phyloP scores from a whole-genome alignment of 2,888 invertebrate species.

The Oscheius onirici region DNA sequence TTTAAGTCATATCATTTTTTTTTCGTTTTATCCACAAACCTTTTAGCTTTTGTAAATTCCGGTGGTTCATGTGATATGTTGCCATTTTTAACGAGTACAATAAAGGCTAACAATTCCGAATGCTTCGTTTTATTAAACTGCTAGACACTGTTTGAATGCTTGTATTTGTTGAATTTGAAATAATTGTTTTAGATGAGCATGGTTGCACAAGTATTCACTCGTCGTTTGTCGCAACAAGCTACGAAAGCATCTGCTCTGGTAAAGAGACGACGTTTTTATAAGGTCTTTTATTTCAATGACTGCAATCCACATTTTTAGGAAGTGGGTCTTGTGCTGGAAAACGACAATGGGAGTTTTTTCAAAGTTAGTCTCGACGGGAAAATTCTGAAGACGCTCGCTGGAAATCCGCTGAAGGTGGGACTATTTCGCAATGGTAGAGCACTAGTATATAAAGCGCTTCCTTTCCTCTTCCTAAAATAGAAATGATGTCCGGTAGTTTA shows the following conservation, averaged over 20 bases:
- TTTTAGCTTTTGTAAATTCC: conserved; percentile 8
- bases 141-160: no score
- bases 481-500: background rate
- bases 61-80: background rate
- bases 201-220: background rate
- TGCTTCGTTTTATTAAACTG: background rate
- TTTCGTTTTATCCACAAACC: background rate
- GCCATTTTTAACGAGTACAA: conserved; percentile 9
- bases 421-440: background rate
- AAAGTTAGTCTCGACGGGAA: conserved; percentile 59
- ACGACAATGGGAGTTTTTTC: conserved; percentile 37
- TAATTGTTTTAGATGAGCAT: conserved; percentile 16
- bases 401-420: conserved; percentile 58
- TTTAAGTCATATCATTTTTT: conserved; percentile 1
- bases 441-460: conserved; percentile 31
- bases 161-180: background rate
- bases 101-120: background rate
- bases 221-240: conserved; percentile 20
- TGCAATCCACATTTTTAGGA: conserved; percentile 37
- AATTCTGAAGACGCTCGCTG: conserved; percentile 61
- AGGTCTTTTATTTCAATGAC: conserved; percentile 36
- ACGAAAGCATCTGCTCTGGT: conserved; percentile 47
- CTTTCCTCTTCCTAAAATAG: conserved; percentile 25
- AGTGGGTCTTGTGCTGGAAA: conserved; percentile 49
- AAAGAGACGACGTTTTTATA: conserved; percentile 51